Percentiles rank a stretch among this genome's conserved stretches.
Evolutionary conservation across 2,797 vertebrate genomes (phyloP).

Genomic region (Arctocebus calabarensis): DNA sequence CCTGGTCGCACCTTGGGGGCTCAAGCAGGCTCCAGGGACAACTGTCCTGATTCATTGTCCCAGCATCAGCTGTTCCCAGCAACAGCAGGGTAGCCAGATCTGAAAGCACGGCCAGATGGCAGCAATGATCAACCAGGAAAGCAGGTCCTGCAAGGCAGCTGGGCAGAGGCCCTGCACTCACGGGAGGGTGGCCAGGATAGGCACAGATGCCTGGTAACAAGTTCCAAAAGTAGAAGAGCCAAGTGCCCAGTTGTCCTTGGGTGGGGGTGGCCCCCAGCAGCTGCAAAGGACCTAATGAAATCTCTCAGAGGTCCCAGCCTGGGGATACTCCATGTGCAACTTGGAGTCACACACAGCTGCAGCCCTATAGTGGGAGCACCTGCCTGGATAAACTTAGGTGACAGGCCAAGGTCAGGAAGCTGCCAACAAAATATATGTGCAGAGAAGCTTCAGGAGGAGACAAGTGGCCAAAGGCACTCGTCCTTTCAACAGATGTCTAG

Average conservation of each 20-base stretch:
- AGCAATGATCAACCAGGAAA: neutral
- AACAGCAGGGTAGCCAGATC: neutral
- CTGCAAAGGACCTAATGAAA: neutral
- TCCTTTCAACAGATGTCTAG: neutral
- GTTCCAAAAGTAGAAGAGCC: neutral
- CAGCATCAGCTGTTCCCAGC: constrained; percentile 44
- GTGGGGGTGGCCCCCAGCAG: neutral
- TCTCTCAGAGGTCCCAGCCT: neutral
- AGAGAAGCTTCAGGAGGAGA: neutral
- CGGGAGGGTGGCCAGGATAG: neutral
- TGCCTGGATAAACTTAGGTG: neutral
- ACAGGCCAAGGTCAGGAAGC: neutral
- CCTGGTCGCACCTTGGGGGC: neutral
- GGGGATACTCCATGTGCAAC: fast-evolving
- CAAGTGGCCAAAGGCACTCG: neutral
- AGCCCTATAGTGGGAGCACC: neutral
- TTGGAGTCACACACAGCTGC: neutral
- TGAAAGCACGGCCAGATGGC: neutral
- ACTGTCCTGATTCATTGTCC: neutral
- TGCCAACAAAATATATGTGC: neutral
- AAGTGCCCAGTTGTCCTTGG: neutral
- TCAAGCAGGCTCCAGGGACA: neutral
- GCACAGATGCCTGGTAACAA: fast-evolving
- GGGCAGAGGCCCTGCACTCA: neutral
- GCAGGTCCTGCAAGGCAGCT: neutral